phyloP scores from a whole-genome alignment of 2,888 invertebrate species.

The Chrysodeixis includens region DNA sequence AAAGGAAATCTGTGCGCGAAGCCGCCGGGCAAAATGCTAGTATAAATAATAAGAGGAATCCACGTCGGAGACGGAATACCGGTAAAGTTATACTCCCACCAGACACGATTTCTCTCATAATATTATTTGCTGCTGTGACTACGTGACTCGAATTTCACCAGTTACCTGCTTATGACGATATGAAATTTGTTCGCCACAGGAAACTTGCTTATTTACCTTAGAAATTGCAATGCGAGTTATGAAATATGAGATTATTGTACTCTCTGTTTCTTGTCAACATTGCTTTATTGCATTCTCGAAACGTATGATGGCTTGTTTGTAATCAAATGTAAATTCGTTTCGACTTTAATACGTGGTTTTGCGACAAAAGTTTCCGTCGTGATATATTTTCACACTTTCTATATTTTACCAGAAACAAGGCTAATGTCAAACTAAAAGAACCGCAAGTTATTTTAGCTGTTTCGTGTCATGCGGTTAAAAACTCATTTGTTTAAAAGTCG shows the following conservation, averaged over 20 bases:
- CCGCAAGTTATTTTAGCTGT: background rate
- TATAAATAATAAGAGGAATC: conserved; percentile 53
- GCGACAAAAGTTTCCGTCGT: background rate
- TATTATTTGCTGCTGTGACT: conserved; percentile 79
- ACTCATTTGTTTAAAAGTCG: background rate
- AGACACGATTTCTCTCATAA: conserved; percentile 81
- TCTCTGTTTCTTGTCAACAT: conserved; percentile 29
- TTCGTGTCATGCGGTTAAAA: background rate
- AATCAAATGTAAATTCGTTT: conserved; percentile 1
- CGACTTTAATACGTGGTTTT: background rate
- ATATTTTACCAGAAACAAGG: background rate
- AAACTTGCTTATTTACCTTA: conserved; percentile 78
- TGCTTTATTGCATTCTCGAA: conserved; percentile 27
- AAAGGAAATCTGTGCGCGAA: conserved; percentile 28
- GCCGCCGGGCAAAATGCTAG: conserved; percentile 37
- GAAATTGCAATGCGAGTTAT: conserved; percentile 70
- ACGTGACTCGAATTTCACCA: conserved; percentile 78
- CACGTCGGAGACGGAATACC: conserved; percentile 63
- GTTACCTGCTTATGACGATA: conserved; percentile 77
- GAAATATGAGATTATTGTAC: conserved; percentile 58
- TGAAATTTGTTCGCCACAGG: conserved; percentile 77
- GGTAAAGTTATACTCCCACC: conserved; percentile 75
- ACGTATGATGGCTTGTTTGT: background rate
- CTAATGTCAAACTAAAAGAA: background rate
- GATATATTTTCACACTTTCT: background rate